Evolutionary conservation across 2,113 vertebrate genomes (phyloP).

Genomic region (Corythaeola cristata): DNA sequence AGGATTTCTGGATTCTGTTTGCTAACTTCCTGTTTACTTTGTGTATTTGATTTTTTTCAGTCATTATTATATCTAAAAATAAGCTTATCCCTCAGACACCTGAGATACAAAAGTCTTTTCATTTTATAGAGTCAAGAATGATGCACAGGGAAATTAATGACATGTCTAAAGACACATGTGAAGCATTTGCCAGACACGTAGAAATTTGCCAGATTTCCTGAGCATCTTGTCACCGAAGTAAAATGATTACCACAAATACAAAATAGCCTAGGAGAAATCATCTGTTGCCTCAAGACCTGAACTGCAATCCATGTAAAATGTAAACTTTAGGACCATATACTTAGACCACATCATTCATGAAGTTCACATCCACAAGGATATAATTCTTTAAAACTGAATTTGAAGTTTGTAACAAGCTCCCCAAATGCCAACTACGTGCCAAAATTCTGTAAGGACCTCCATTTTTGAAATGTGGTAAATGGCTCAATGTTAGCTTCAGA

Average conservation of each 20-base stretch:
- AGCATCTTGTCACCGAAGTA: fast-evolving
- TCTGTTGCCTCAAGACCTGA: background rate
- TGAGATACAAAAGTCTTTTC: background rate
- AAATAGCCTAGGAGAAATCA: background rate
- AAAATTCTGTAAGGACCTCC: background rate
- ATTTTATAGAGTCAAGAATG: background rate
- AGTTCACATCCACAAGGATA: background rate
- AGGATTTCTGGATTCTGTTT: background rate
- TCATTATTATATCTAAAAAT: background rate
- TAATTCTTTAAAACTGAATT: background rate
- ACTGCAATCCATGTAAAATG: background rate
- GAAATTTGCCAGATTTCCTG: background rate
- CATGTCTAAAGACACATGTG: background rate
- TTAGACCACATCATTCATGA: background rate
- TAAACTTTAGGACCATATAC: background rate
- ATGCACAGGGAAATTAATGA: background rate
- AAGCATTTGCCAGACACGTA: background rate
- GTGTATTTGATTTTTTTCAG: background rate
- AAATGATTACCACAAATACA: background rate
- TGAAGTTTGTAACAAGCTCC: background rate
- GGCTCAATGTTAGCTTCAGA: background rate
- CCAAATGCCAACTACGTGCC: background rate
- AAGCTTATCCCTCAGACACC: background rate
- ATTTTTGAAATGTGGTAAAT: background rate
- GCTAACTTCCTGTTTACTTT: background rate